phyloP scores from a whole-genome alignment of 1,140 invertebrate genomes.

The Panagrolaimus sp. region DNA sequence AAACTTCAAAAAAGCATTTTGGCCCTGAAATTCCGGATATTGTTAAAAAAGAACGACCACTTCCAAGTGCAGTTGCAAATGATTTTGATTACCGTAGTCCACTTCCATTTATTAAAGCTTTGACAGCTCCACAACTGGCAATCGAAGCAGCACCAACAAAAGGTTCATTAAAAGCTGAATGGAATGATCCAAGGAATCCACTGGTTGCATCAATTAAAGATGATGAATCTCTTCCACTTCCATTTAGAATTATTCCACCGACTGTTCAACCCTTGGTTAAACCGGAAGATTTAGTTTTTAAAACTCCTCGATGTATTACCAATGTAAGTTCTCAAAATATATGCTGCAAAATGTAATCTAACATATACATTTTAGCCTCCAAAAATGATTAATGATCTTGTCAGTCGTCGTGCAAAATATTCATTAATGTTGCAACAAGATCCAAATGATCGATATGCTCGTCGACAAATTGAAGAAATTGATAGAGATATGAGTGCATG shows the following conservation, averaged over 20 bases:
- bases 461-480: constrained; percentile 1
- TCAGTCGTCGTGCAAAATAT: neutral
- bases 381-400: neutral
- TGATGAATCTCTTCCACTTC: neutral
- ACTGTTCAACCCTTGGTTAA: neutral
- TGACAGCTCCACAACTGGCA: neutral
- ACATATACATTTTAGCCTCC: constrained; percentile 1
- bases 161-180: constrained; percentile 7
- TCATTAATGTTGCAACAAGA: neutral
- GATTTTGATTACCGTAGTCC: neutral
- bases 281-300: constrained; percentile 1
- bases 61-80: neutral
- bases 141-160: neutral
- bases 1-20: neutral
- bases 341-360: neutral
- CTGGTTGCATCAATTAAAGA: neutral
- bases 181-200: constrained; percentile 3
- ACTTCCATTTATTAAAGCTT: neutral
- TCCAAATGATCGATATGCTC: constrained; percentile 4
- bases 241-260: neutral
- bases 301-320: neutral
- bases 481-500: constrained; percentile 9
- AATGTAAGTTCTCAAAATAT: neutral
- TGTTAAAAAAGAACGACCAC: neutral
- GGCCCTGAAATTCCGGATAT: neutral